Conservation (phyloP, 2,113 vertebrate species). For the Heptranchias perlo region DNA sequence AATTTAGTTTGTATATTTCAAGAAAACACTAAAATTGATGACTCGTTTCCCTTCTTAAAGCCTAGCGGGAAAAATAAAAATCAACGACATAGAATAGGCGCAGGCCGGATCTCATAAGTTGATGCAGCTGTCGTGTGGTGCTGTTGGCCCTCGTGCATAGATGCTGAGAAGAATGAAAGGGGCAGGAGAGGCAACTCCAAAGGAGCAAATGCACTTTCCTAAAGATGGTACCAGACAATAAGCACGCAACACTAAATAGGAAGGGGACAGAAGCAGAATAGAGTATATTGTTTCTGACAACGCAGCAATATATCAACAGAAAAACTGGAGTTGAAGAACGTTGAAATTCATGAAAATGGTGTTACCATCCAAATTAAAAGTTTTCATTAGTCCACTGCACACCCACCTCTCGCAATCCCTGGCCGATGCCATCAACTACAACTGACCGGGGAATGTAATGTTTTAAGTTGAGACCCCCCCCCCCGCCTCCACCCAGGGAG, state of each 20-base stretch:
- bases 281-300: background rate
- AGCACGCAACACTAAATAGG: background rate
- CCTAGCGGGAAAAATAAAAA: background rate
- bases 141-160: background rate
- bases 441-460: background rate
- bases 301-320: background rate
- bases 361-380: background rate
- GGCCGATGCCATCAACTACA: background rate
- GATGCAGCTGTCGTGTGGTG: background rate
- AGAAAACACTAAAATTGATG: slow-evolving; percentile 2
- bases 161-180: background rate
- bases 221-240: background rate
- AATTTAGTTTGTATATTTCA: slow-evolving; percentile 40
- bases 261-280: background rate
- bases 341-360: background rate
- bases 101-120: background rate
- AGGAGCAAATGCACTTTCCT: background rate
- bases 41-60: slow-evolving; percentile 11
- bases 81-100: background rate
- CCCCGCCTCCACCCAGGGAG: no score
- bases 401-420: background rate
- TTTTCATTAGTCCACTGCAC: background rate
- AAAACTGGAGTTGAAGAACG: background rate
- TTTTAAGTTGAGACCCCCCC: background rate
- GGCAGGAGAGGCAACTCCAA: background rate